Evolutionary conservation across 2,797 vertebrate genomes (phyloP).

Genomic region (Tenualosa ilisha): DNA sequence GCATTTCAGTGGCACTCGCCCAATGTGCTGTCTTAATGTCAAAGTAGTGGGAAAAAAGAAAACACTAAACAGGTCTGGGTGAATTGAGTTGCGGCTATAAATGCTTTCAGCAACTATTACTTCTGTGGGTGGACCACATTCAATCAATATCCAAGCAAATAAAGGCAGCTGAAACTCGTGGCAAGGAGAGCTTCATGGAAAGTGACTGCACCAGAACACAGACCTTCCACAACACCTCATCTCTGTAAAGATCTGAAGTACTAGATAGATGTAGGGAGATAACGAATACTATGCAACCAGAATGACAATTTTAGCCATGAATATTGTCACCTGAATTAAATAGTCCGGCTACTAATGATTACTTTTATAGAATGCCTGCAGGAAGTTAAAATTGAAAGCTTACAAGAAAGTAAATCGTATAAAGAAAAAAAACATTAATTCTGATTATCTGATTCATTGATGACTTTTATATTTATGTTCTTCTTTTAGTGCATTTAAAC

Average conservation of each 20-base stretch:
- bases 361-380: neutral
- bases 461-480: neutral
- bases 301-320: neutral
- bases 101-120: conserved; percentile 82
- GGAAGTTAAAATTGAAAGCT: neutral
- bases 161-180: conserved; percentile 71
- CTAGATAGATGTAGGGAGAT: neutral
- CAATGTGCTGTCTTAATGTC: conserved; percentile 21
- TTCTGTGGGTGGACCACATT: conserved; percentile 73
- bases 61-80: conserved; percentile 51
- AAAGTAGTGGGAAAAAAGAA: conserved; percentile 25
- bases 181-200: conserved; percentile 62
- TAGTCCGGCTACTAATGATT: neutral
- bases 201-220: conserved; percentile 49
- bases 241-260: neutral
- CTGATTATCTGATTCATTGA: neutral
- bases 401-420: neutral
- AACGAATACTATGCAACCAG: neutral
- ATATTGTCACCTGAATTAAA: neutral
- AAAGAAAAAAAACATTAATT: neutral
- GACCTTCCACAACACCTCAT: neutral
- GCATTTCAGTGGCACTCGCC: conserved; percentile 4
- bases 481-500: neutral
- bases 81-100: conserved; percentile 73
- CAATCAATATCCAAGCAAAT: conserved; percentile 79